Percentiles rank a stretch among this genome's conserved stretches.
These are phyloP conservation scores for Vireo griseus DNA, from an alignment of 2,797 vertebrate species.

Conservation along the genomic window DNA sequence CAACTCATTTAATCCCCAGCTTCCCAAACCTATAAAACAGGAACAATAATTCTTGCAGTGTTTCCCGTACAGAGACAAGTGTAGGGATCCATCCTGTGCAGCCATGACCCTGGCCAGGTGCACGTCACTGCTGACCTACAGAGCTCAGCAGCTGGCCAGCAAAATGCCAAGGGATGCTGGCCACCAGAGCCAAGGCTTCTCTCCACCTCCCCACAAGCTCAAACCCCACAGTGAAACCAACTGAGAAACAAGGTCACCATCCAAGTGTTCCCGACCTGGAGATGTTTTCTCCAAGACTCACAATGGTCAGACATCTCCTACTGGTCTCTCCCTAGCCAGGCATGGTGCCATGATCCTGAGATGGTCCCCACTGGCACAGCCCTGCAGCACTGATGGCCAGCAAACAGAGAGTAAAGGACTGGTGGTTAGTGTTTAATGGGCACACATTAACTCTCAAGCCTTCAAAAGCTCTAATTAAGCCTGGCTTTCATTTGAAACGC, in stretches of 20 bases:
- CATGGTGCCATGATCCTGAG: not conserved
- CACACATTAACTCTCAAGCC: not conserved
- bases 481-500: constrained; percentile 26
- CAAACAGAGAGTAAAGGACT: not conserved
- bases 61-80: not conserved
- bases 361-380: not conserved
- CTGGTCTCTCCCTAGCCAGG: not conserved
- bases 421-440: constrained; percentile 7
- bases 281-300: not conserved
- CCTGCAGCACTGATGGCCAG: not conserved
- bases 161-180: accelerated
- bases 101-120: not conserved
- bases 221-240: not conserved
- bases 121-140: accelerated
- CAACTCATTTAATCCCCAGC: constrained; percentile 3
- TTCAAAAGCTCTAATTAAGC: constrained; percentile 46
- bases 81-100: not conserved
- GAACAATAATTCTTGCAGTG: not conserved
- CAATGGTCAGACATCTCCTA: not conserved
- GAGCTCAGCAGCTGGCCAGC: not conserved
- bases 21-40: not conserved
- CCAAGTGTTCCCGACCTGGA: not conserved
- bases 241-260: not conserved
- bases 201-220: not conserved
- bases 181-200: not conserved